phyloP scores from a whole-genome alignment of 2,113 vertebrate genomes.

The Leucosticte australis region DNA sequence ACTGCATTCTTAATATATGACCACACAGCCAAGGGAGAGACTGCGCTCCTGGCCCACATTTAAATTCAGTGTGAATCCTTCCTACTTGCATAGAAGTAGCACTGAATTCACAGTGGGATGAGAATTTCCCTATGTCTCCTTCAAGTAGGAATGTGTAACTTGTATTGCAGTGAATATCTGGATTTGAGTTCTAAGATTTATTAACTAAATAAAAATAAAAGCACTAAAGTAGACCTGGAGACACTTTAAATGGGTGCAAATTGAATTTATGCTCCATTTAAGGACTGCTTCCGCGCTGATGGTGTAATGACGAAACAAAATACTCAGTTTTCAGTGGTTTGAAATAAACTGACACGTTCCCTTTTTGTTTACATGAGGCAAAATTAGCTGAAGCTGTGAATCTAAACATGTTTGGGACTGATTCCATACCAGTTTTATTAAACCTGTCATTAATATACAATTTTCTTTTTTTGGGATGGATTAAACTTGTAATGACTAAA shows the following conservation, averaged over 20 bases:
- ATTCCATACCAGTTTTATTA: not conserved
- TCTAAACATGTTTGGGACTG: not conserved
- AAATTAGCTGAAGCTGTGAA: constrained; percentile 45
- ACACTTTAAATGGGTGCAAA: not conserved
- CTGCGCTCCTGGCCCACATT: fast-evolving
- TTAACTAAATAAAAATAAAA: not conserved
- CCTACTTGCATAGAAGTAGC: not conserved
- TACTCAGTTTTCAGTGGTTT: not conserved
- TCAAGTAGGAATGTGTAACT: not conserved
- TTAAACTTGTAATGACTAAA: not conserved
- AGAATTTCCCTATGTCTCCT: not conserved
- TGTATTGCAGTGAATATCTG: not conserved
- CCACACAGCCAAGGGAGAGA: not conserved
- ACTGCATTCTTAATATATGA: not conserved
- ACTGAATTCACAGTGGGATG: not conserved
- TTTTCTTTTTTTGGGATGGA: not conserved
- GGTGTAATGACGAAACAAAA: not conserved
- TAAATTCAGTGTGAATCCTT: not conserved
- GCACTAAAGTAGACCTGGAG: not conserved
- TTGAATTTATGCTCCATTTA: not conserved
- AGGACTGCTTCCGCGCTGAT: not conserved
- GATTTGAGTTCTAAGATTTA: not conserved
- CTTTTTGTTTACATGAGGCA: not conserved
- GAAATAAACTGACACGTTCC: not conserved
- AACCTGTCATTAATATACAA: not conserved